Evolutionary conservation across 2,888 invertebrate genomes (phyloP), one percentile per base, ranked within the genome.

Genomic region (Teleogryllus oceanicus): DNA sequence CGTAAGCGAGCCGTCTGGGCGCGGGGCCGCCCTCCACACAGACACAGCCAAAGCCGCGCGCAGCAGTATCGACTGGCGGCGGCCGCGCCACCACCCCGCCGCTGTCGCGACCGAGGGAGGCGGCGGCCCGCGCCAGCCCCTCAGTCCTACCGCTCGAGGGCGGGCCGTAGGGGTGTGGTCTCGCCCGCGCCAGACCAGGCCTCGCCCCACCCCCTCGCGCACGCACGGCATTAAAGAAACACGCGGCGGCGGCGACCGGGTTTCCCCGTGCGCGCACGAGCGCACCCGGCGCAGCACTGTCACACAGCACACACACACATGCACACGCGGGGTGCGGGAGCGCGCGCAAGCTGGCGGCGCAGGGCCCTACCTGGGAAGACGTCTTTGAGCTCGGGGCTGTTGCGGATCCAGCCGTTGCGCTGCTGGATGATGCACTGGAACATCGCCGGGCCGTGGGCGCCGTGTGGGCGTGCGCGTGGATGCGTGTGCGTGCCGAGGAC

Each of bases 371-470:
- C 93, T 91, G 93, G 92, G 88, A 92, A 92, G 50, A 92, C 92
- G 87, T 92, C 92, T 86, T 91, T 91, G 86, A 91, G 90, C 87
- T 93, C 92, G 83, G 92, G 92, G 86, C 90, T 91, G 85, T 91
- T 91, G 87, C 91, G 90, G 85, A 91, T 91, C 93, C 93, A 93
- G 86, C 93, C 93, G 86, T 92, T 92, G 85, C 91, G 91, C 88
- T 93, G 94, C 89, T 93, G 94, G 86, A 93, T 93, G 85, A 94
- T 94, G 88, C 94, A 94, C 89, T 94, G 94, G 88, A 94, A 94
- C 94, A 94, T 94, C 86, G 76, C 77, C 50, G 75, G 77, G 13
- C 51, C 77, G 75, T 50, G 49, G 75, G 21, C 62, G 12, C 49
- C 50, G 50, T 76, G 75, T 49, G 13, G 49, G 13, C 16, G 49